Evolutionary conservation across 2,797 vertebrate species (phyloP).

Genomic region (Hozukius guyotensis): DNA sequence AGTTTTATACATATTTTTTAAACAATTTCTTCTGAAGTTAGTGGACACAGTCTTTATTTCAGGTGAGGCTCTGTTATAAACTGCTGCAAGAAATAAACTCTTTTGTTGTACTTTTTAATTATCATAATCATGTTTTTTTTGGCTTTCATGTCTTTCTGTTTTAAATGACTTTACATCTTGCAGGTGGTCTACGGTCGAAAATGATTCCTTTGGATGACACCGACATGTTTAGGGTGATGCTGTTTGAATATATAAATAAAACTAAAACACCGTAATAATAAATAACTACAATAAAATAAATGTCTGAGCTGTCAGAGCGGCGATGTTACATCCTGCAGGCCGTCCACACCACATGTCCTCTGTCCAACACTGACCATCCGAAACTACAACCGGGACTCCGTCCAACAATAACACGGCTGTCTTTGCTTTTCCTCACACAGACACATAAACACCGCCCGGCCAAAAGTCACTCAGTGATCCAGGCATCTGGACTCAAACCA

Average conservation of each 20-base stretch:
- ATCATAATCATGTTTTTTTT: background rate
- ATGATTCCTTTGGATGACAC: background rate
- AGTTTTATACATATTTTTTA: background rate
- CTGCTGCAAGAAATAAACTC: background rate
- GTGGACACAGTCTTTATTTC: background rate
- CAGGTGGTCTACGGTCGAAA: background rate
- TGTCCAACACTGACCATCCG: background rate
- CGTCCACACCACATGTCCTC: background rate
- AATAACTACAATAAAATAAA: background rate
- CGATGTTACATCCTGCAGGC: background rate
- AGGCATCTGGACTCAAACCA: slow-evolving; percentile 20
- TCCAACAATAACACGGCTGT: slow-evolving; percentile 40
- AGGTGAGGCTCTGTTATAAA: background rate
- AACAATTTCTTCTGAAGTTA: background rate
- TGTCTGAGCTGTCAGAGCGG: background rate
- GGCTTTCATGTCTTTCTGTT: background rate
- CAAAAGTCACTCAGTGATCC: background rate
- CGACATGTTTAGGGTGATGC: background rate
- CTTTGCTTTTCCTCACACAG: slow-evolving; percentile 20
- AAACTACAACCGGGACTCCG: background rate
- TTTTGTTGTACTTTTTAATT: background rate
- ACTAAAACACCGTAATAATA: background rate
- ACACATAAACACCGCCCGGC: background rate
- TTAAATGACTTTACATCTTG: background rate
- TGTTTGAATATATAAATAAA: background rate